A percentile compares a stretch with the other conserved stretches of the same genome.
These are phyloP conservation scores for Tridacna crocea DNA, from an alignment of 2,888 invertebrate species.

Conservation along the genomic window DNA sequence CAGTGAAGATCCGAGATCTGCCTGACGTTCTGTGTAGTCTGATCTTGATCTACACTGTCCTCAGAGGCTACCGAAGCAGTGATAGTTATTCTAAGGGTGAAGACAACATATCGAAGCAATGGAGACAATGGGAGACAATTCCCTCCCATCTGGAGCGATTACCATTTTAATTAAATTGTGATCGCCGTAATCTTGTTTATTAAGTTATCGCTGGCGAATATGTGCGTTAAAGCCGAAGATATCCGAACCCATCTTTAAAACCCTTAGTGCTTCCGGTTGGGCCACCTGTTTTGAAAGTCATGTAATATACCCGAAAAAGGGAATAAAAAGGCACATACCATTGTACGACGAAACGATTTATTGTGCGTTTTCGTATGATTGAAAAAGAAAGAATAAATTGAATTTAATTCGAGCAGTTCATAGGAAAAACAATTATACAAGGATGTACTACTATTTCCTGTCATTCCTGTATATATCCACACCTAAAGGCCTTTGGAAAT, in stretches of 20 bases:
- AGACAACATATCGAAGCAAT: not conserved
- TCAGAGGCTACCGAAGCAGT: too few species aligned
- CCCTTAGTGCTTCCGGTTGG: conserved; percentile 6
- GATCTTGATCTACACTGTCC: too few species aligned
- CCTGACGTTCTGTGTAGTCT: too few species aligned
- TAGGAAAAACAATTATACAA: too few species aligned
- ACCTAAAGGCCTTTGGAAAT: too few species aligned
- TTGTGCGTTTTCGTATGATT: not conserved
- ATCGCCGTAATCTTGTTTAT: conserved; percentile 62
- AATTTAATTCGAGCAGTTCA: too few species aligned
- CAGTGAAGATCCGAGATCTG: too few species aligned
- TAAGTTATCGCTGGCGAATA: conserved; percentile 60
- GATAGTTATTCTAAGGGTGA: not conserved
- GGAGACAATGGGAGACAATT: conserved; percentile 22
- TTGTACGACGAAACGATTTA: not conserved
- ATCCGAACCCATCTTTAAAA: conserved; percentile 53
- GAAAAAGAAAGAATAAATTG: too few species aligned
- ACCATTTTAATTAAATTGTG: conserved; percentile 69
- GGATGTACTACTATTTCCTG: too few species aligned
- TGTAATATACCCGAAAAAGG: not conserved
- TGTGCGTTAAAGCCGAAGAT: conserved; percentile 50
- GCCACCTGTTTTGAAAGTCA: not conserved
- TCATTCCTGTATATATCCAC: too few species aligned
- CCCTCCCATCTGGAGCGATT: conserved; percentile 63
- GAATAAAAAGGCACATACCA: not conserved